Percentiles rank a stretch among this genome's conserved stretches.
Conservation (phyloP, 2,113 vertebrate genomes). For the Epinephelus lanceolatus region DNA sequence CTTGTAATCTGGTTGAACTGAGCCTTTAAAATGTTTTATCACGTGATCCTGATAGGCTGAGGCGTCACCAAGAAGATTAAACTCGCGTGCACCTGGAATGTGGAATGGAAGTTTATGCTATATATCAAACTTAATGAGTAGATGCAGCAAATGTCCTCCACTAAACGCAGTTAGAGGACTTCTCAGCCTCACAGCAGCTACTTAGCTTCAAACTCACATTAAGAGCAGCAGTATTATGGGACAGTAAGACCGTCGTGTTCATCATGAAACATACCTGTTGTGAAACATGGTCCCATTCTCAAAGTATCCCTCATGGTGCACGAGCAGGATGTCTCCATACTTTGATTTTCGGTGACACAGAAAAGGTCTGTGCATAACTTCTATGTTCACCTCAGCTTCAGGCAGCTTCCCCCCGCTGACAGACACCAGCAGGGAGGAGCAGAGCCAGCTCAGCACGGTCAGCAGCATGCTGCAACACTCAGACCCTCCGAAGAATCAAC, state of each 20-base stretch:
- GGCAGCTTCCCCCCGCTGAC: conserved; percentile 86
- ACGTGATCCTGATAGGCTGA: not conserved
- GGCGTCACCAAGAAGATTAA: not conserved
- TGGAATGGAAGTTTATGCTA: no score
- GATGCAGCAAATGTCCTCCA: not conserved
- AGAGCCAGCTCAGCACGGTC: conserved; percentile 67
- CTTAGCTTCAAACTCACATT: no score
- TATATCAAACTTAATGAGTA: not conserved
- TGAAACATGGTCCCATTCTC: conserved; percentile 91
- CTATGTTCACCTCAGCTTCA: conserved; percentile 88
- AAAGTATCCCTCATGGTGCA: conserved; percentile 90
- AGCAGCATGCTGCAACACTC: conserved; percentile 72
- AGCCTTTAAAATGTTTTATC: conserved; percentile 9
- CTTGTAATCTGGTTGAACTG: not conserved
- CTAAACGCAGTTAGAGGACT: no score
- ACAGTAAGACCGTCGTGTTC: no score
- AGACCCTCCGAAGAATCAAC: not conserved
- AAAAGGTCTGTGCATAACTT: conserved; percentile 91
- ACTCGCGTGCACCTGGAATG: not conserved
- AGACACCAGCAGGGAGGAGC: conserved; percentile 66
- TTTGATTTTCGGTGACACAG: conserved; percentile 91
- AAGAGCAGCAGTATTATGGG: no score
- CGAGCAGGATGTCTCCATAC: conserved; percentile 90
- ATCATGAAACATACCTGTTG: conserved; percentile 85
- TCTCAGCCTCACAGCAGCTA: no score